Base-by-base conservation (phyloP, 2,888 invertebrate genomes). In the Lepidochitona cinerea region DNA sequence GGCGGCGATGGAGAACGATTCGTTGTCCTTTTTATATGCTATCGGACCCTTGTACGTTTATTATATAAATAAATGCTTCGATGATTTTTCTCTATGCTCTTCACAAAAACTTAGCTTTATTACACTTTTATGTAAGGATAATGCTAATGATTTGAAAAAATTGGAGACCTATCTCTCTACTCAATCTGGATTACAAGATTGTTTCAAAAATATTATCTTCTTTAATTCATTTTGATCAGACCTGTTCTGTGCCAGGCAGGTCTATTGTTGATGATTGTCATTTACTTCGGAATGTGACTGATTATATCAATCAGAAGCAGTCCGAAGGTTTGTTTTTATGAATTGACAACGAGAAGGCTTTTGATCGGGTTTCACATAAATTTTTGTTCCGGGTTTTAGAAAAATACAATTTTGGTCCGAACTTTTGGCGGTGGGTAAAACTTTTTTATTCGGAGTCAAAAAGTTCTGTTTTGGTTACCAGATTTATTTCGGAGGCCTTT, bases 141-240 rank as follows among this genome's bases (percentile, higher is more conserved):
- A 49, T 36, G 37, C 52, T 52, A 69, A 77, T 32, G 52, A n/a
- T 74, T 70, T 65, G 81, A 65, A 79, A 80, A 70, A 74, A 75
- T 66, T 82, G 78, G 65, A 53, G 81, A 35, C 83, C 81, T 9
- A 82, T 82, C 35, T 79, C 79, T 18, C 54, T 81, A 1, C 64
- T 81, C 29, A 79, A 82, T 75, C 52, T 78, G 18, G 81, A 83
- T 69, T 73, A 79, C 14, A 80, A 82, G 73, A 78, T 81, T 66
- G 35, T 82, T 6, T 79, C 80, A 0, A 81, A 82, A 76, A 29
- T 73, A 14, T 49, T 81, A 18, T 37, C 77, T 12, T 70, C 68
- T 23, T 64, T 81, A 9, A 72, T 82, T 53, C 71, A 75, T 32
- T 52, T 67, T 5, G 74, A 77, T 64, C 81, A 81, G 79, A 81